Percentiles rank a stretch among this genome's conserved stretches.
phyloP scores from a whole-genome alignment of 1,140 invertebrate genomes.

The Philopotamus ludificatus region DNA sequence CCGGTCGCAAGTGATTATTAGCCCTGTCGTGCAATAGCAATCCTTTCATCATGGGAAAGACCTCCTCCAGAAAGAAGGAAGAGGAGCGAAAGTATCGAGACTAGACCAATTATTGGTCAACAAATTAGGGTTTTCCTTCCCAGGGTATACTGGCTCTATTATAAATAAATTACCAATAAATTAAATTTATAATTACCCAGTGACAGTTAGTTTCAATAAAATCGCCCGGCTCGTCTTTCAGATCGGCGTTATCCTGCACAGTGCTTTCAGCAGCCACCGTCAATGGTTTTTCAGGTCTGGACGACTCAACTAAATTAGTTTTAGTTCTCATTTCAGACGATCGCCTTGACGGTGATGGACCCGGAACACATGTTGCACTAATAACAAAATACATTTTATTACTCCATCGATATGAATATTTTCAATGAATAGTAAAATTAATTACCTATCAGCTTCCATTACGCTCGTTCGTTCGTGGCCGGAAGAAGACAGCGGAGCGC shows the following conservation, averaged over 20 bases:
- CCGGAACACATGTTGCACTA: conserved; percentile 26
- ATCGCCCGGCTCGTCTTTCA: conserved; percentile 87
- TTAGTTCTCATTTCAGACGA: conserved; percentile 12
- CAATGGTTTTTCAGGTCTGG: conserved; percentile 48
- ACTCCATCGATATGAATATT: background rate
- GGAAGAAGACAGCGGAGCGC: conserved; percentile 41
- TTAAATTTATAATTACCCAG: conserved; percentile 65
- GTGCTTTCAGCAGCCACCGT: conserved; percentile 58
- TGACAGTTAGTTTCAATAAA: conserved; percentile 98
- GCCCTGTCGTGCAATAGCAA: too few species aligned
- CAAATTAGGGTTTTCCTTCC: too few species aligned
- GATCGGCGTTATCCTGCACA: conserved; percentile 65
- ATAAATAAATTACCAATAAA: background rate
- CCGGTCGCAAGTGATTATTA: too few species aligned
- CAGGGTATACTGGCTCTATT: too few species aligned
- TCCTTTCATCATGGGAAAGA: too few species aligned
- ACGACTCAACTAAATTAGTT: conserved; percentile 38
- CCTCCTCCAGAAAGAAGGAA: too few species aligned
- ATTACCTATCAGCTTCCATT: conserved; percentile 61
- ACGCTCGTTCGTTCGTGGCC: conserved; percentile 53
- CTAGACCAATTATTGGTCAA: too few species aligned
- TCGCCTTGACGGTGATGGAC: conserved; percentile 20
- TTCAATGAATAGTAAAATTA: background rate
- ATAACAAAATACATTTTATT: background rate
- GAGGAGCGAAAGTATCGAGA: too few species aligned